Evolutionary conservation across 2,113 vertebrate genomes (phyloP).

Genomic region (Synchiropus splendidus): DNA sequence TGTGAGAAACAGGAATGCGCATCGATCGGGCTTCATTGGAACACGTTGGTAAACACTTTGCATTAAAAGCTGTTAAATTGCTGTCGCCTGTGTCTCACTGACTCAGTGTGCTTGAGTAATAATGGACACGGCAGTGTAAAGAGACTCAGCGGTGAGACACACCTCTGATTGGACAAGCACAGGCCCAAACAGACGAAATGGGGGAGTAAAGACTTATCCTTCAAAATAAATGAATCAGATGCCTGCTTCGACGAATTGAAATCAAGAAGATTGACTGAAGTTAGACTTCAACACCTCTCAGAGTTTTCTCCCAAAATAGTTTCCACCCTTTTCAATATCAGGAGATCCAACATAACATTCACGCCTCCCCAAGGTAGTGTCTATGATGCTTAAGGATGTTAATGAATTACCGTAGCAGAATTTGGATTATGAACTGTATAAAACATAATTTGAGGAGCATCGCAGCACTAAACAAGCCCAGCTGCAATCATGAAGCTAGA

Average conservation of each 20-base stretch:
- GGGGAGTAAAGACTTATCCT: not conserved
- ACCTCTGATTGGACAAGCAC: conserved; percentile 8
- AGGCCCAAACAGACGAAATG: not conserved
- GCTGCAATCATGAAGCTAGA: no score
- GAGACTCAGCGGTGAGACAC: not conserved
- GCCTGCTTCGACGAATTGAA: conserved; percentile 3
- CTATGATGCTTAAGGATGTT: no score
- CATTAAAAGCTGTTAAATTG: conserved; percentile 44
- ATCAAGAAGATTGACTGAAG: not conserved
- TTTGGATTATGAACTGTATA: no score
- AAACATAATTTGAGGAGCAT: no score
- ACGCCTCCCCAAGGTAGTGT: no score
- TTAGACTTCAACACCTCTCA: not conserved
- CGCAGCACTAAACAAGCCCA: no score
- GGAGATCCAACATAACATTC: no score
- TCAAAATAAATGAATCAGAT: no score
- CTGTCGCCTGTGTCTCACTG: conserved; percentile 5
- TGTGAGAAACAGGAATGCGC: conserved; percentile 33
- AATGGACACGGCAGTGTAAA: conserved; percentile 12
- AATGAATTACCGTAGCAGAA: no score
- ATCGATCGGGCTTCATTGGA: conserved; percentile 36
- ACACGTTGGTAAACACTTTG: conserved; percentile 41
- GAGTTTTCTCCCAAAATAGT: no score
- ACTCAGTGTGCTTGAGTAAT: conserved; percentile 20
- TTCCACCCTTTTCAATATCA: no score